Evolutionary conservation across 2,888 invertebrate genomes (phyloP).

Genomic region (Hecatera dysodea): DNA sequence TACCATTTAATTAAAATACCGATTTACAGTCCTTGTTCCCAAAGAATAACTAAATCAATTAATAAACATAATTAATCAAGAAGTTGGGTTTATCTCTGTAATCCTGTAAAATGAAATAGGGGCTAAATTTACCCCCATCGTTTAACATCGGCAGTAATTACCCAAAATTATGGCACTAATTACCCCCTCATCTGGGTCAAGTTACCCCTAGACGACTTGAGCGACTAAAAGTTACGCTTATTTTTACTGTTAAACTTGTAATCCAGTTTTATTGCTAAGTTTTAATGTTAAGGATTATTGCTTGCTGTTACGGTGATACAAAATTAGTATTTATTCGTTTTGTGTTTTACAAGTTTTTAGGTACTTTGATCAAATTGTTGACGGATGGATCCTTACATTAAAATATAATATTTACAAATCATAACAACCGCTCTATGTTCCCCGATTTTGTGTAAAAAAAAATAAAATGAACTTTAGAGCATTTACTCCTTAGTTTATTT

Average conservation of each 20-base stretch:
- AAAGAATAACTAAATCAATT: conserved; percentile 19
- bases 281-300: conserved; percentile 1
- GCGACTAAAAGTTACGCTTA: conserved; percentile 3
- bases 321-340: neutral
- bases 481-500: too few relatives aligned
- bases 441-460: too few relatives aligned
- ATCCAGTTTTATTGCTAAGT: conserved; percentile 14
- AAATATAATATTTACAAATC: too few relatives aligned
- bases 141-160: conserved; percentile 49
- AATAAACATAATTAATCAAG: conserved; percentile 11
- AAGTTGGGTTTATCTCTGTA: conserved; percentile 16
- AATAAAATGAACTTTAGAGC: too few relatives aligned
- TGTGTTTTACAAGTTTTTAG: too few relatives aligned
- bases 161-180: conserved; percentile 44
- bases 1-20: neutral
- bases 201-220: conserved; percentile 21
- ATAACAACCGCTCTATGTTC: too few relatives aligned
- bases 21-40: neutral
- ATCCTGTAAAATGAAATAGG: conserved; percentile 31
- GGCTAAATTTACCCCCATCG: conserved; percentile 45
- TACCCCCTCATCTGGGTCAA: conserved; percentile 40
- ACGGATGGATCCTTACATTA: too few relatives aligned
- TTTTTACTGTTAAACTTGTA: conserved; percentile 4
- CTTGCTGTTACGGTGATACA: neutral
- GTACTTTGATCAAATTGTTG: neutral